Base-by-base conservation (phyloP, 2,797 vertebrate species). In the Zonotrichia albicollis region DNA sequence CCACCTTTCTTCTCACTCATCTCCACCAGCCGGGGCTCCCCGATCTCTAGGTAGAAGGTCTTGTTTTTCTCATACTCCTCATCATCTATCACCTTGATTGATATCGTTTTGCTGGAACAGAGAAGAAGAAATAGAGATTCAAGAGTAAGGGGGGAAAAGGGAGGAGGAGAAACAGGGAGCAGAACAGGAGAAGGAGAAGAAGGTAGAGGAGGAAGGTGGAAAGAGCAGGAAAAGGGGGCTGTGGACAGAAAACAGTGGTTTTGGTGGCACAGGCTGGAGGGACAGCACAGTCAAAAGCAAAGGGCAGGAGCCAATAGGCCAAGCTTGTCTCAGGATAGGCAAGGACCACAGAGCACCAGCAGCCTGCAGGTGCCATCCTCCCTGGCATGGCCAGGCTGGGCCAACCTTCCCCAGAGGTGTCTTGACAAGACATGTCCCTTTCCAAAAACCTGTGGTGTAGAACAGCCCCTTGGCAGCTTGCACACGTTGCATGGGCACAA, bases 31-130 rank as follows among this genome's bases (percentile, higher is more conserved):
- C 96, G 98, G 87, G 99, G 99, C 85, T 98, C 98, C 96, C 98
- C 99, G 58, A 99, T 98, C 98, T 99, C 99, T 95, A 99, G 95
- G 98, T 99, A 99, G 98, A 99, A 99, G 98, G 98, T 99, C 99
- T 99, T 99, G 98, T 99, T 99, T 98, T 99, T 99, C 98, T 99
- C 99, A 97, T 99, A 99, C 91, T 99, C 98, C 98, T 99, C 99
- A 96, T 99, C 99, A 97, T 99, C 99, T 97, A 99, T 98, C 97
- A 99, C 98, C 98, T 98, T 99, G 98, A 99, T 98, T 97, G 98
- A 98, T 98, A 99, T 97, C 93, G 97, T 98, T 98, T 99, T 99
- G 97, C 99, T 99, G 98, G 98, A 98, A 98, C 96, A 98, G 96
- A 98, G 97, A 97, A 97, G 96, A 98, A 98, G 97, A 98, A 95